A percentile compares a stretch with the other conserved stretches of the same genome.
These are phyloP conservation scores for Neogale vison DNA, from an alignment of 2,113 vertebrate genomes.

Conservation along the genomic window DNA sequence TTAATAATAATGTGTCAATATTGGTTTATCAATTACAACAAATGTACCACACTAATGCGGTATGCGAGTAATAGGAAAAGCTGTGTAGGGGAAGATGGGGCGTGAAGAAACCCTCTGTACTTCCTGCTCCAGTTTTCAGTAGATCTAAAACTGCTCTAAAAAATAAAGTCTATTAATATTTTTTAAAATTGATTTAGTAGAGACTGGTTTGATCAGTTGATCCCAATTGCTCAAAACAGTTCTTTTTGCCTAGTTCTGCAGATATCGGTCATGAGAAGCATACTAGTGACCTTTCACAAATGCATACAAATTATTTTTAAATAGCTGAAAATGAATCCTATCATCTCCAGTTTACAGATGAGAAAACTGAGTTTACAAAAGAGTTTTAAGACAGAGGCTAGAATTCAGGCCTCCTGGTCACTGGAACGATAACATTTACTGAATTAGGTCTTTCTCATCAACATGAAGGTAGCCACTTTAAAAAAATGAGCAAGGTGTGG, in stretches of 20 bases:
- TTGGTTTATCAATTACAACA: neutral
- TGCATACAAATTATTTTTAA: neutral
- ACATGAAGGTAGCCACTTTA: neutral
- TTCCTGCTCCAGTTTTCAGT: neutral
- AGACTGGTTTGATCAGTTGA: neutral
- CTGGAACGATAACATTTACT: neutral
- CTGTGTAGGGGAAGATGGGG: neutral
- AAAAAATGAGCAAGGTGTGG: neutral
- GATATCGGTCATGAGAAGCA: neutral
- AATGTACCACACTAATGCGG: neutral
- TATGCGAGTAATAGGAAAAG: neutral
- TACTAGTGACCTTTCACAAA: neutral
- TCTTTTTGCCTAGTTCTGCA: neutral
- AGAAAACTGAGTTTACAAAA: neutral
- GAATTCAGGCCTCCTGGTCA: neutral
- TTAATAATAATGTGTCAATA: neutral
- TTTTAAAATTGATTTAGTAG: neutral
- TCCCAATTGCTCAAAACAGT: neutral
- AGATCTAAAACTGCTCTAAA: neutral
- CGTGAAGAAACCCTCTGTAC: neutral
- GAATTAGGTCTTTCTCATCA: neutral
- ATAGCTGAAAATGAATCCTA: neutral
- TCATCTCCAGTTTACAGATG: neutral
- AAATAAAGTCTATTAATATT: neutral
- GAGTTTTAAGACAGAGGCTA: neutral